These are phyloP conservation scores for Halcyon chelicuti DNA, from an alignment of 2,797 vertebrate species.

Conservation along the genomic window DNA sequence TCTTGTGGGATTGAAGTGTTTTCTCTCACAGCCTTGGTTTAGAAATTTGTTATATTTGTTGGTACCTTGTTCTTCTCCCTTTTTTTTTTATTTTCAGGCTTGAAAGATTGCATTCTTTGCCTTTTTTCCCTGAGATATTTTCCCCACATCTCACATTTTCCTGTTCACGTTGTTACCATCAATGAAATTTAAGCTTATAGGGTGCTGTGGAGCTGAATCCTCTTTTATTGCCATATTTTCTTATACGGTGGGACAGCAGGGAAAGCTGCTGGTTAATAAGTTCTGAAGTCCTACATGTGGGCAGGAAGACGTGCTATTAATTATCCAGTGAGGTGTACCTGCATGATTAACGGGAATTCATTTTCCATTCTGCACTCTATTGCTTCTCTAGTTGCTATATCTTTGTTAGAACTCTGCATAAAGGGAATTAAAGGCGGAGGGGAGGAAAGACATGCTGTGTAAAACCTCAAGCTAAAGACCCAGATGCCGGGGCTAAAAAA, in stretches of 20 bases:
- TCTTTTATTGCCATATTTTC: background rate
- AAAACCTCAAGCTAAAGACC: background rate
- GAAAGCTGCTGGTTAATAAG: slow-evolving; percentile 17
- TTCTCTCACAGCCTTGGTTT: background rate
- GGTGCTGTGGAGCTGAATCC: background rate
- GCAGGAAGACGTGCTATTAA: background rate
- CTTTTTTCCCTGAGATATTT: background rate
- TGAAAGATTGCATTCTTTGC: background rate
- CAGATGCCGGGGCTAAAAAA: background rate
- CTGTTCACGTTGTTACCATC: background rate
- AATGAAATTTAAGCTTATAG: background rate
- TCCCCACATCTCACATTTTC: background rate
- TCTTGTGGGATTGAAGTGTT: slow-evolving; percentile 61
- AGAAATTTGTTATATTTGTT: background rate
- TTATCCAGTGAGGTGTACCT: slow-evolving; percentile 8
- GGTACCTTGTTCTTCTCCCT: background rate
- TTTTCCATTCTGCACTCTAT: background rate
- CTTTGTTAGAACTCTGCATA: background rate
- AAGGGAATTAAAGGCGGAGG: background rate
- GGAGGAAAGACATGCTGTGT: background rate
- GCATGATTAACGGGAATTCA: background rate
- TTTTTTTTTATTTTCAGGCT: background rate
- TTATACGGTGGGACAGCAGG: background rate
- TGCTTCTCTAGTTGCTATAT: background rate
- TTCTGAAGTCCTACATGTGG: background rate